Percentiles rank a stretch among this genome's conserved stretches.
Conservation (phyloP, 2,113 vertebrate species). For the Larimichthys polyactis region DNA sequence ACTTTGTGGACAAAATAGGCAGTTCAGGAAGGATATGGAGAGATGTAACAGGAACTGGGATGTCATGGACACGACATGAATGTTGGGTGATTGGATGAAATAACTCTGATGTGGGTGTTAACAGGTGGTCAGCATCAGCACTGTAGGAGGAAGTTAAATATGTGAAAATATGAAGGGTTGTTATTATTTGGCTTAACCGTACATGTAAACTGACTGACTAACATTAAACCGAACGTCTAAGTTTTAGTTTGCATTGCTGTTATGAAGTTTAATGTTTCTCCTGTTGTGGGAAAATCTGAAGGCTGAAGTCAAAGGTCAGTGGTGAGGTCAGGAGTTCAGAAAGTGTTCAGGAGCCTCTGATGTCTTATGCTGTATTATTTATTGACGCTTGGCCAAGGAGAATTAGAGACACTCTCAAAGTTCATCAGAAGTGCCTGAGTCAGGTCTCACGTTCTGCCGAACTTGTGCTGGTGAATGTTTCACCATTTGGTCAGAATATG, state of each 20-base stretch:
- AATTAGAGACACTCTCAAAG: no score
- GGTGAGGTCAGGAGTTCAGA: no score
- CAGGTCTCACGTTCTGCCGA: no score
- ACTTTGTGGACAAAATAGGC: slow-evolving; percentile 12
- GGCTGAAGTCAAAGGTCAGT: no score
- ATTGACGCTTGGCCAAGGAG: no score
- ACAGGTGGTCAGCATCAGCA: neutral
- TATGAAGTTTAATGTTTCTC: neutral
- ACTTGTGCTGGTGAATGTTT: no score
- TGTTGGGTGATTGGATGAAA: neutral
- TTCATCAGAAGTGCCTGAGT: no score
- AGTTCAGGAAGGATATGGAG: slow-evolving; percentile 2
- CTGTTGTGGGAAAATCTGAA: no score
- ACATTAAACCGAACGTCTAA: neutral
- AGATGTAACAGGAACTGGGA: neutral
- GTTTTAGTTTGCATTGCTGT: neutral
- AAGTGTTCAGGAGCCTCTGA: no score
- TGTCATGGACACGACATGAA: neutral
- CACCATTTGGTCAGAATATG: neutral
- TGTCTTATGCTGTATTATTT: no score
- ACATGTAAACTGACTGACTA: neutral
- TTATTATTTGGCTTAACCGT: no score
- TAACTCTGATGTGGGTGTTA: neutral
- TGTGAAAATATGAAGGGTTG: neutral
- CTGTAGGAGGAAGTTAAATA: neutral